Evolutionary conservation across 2,797 vertebrate genomes (phyloP), one percentile per base, ranked within the genome.

Genomic region (Alectoris magna): DNA sequence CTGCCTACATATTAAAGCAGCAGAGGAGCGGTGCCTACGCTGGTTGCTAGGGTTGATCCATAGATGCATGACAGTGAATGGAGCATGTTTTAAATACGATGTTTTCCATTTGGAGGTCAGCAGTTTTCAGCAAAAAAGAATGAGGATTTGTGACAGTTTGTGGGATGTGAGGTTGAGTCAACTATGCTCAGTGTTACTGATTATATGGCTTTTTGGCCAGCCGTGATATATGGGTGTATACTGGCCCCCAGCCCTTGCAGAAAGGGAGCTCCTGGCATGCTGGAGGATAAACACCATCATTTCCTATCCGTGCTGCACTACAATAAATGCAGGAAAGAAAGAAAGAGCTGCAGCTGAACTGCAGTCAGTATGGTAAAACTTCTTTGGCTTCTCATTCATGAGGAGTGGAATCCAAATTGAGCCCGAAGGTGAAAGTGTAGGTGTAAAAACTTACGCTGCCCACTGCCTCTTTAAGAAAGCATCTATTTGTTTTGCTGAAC

Each of bases 31-130:
- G 62, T 64, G 62, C 39, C 39, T 64, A 22, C 9, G 13, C 43
- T 43, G 31, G 62, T 64, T 64, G 43, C 39, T 31, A 21, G 29
- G 19, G 56, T 10, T 10, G 56, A 43, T 38, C 77, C 8, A 0
- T 3, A 34, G 36, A 11, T 3, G 7, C 12, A 4, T 10, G 34
- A 10, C 16, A 16, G 24, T 1, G 21, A 4, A 4, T 0, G 5
- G 0, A 0, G 8, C 41, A 0, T 7, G 6, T 41, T 51, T 48
- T 3, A 10, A 60, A 17, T 12, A 9, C 1, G 0, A 5, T 48
- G 1, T 56, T 58, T 67, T 29, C 39, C 11, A 1, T 3, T 17
- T 67, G 39, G 39, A 70, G 60, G 43, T n/a, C 14, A 5, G 19
- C 0, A 0, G 12, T 8, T 21, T 41, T 6, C 7, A 63, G 11